Conservation (phyloP, 2,113 vertebrate species). For the Ornithorhynchus anatinus region DNA sequence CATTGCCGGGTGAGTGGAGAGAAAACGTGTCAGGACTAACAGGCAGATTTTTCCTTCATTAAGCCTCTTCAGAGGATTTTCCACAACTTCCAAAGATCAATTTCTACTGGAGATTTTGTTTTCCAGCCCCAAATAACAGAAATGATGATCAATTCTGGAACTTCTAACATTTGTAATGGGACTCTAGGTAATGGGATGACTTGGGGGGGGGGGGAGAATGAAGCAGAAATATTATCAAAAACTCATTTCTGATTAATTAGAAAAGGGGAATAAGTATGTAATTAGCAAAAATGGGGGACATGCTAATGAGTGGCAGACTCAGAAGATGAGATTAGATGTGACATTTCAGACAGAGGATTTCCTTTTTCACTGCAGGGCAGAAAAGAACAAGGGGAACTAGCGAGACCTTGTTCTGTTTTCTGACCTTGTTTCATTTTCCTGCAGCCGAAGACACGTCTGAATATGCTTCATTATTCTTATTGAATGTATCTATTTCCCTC, state of each 20-base stretch:
- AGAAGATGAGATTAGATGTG: background rate
- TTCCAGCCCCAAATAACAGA: too few species aligned
- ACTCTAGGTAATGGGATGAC: background rate
- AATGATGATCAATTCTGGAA: background rate
- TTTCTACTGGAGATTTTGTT: too few species aligned
- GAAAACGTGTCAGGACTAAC: too few species aligned
- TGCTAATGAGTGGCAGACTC: background rate
- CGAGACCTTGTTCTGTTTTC: background rate
- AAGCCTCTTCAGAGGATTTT: too few species aligned
- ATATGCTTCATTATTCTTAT: background rate
- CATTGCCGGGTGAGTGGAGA: too few species aligned
- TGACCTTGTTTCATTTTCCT: background rate
- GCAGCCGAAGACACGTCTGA: background rate
- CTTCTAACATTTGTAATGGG: background rate
- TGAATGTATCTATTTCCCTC: background rate
- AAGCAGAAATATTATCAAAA: background rate
- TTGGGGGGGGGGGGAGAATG: background rate
- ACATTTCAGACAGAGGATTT: background rate
- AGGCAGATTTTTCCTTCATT: too few species aligned
- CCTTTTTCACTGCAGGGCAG: background rate
- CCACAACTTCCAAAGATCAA: too few species aligned
- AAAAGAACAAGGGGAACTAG: background rate
- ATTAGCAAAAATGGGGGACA: constrained; percentile 9
- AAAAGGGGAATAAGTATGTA: background rate
- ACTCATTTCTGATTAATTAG: constrained; percentile 24